Conservation (phyloP, 2,797 vertebrate genomes). For the Enteromius trimaculatus region DNA sequence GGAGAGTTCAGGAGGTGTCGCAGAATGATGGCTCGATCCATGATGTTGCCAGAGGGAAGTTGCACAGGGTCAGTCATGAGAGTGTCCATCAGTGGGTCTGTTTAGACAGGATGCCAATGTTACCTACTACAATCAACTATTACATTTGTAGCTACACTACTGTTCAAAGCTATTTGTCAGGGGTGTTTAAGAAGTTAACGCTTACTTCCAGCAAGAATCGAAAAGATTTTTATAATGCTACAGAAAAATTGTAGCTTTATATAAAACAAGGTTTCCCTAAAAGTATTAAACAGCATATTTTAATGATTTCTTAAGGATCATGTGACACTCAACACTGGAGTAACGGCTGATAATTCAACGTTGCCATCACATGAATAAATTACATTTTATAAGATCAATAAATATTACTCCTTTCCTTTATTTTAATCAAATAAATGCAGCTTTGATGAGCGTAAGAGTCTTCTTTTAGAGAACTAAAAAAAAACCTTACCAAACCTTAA, state of each 20-base stretch:
- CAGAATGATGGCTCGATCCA: constrained; percentile 96
- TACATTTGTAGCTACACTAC: not conserved
- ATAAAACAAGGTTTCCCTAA: not conserved
- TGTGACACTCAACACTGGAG: not conserved
- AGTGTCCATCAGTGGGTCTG: constrained; percentile 98
- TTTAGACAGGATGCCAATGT: constrained; percentile 10
- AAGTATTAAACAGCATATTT: not conserved
- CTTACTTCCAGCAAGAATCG: not conserved
- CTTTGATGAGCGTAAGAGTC: not conserved
- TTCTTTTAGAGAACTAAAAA: not conserved
- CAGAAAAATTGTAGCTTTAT: not conserved
- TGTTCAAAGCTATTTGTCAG: not conserved
- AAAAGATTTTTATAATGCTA: not conserved
- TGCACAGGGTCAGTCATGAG: constrained; percentile 97
- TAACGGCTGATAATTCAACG: not conserved
- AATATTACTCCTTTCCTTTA: not conserved
- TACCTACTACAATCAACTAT: constrained; percentile 3
- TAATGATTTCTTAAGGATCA: not conserved
- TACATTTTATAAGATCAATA: not conserved
- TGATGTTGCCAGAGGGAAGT: constrained; percentile 94
- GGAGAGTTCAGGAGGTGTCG: constrained; percentile 96
- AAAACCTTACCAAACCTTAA: not conserved
- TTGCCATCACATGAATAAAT: not conserved
- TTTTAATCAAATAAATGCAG: constrained; percentile 1
- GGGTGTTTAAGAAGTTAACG: not conserved